Evolutionary conservation across 2,797 vertebrate genomes (phyloP).

Genomic region (Gymnodraco acuticeps): DNA sequence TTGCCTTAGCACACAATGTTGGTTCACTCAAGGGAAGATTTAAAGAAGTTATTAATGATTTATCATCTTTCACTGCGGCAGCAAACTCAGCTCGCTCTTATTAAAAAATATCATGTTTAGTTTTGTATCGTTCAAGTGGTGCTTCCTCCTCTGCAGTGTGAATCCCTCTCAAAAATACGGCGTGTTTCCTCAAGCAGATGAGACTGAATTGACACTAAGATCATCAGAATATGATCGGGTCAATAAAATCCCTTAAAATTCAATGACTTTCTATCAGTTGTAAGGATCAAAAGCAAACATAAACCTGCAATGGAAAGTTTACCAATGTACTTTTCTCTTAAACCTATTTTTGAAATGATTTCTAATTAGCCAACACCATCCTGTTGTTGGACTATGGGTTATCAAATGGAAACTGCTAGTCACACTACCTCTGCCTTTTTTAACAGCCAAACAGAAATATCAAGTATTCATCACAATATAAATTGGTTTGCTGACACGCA

Average conservation of each 20-base stretch:
- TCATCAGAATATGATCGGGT: slow-evolving; percentile 24
- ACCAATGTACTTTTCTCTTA: slow-evolving; percentile 4
- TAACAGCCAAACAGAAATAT: background rate
- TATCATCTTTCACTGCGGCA: slow-evolving; percentile 14
- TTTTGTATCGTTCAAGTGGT: slow-evolving; percentile 18
- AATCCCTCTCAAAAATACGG: slow-evolving; percentile 1
- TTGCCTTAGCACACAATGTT: background rate
- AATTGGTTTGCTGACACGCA: slow-evolving; percentile 4
- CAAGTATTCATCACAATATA: slow-evolving; percentile 1
- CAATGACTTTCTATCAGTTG: background rate
- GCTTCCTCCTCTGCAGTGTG: slow-evolving; percentile 20
- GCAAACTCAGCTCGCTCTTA: slow-evolving; percentile 18
- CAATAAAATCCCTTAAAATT: background rate
- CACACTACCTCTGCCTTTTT: background rate
- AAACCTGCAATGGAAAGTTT: background rate
- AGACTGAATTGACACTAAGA: slow-evolving; percentile 32
- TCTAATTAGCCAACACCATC: background rate
- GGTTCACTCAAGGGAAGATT: slow-evolving; percentile 23
- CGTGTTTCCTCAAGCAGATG: slow-evolving; percentile 27
- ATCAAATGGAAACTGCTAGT: background rate
- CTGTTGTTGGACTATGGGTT: background rate
- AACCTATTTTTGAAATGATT: background rate
- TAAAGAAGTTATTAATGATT: slow-evolving; percentile 28
- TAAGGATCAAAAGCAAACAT: background rate
- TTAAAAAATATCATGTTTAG: slow-evolving; percentile 11